Base-by-base conservation (phyloP, 2,113 vertebrate genomes). In the Semnornis frantzii region DNA sequence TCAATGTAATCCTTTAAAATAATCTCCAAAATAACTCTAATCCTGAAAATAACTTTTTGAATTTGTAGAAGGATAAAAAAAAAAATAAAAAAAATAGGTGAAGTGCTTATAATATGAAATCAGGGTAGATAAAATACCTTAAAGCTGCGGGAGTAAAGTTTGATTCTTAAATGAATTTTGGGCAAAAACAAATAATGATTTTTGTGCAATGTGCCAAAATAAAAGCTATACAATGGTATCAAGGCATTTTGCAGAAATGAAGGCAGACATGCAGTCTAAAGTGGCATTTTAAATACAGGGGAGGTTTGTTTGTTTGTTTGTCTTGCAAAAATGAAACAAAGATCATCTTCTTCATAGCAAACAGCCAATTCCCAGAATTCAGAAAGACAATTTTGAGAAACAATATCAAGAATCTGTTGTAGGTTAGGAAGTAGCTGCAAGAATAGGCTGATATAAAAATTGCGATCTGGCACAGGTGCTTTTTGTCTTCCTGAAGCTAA, bases 41-140 rank as follows among this genome's bases (percentile, higher is more conserved):
- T 94, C 85, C 85, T 92, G 77, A 76, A 96, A 95, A 95, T 82
- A 95, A 94, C 55, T 87, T 93, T 93, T 55, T 86, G 79, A 90
- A 93, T 94, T 82, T 91, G 68, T 85, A 54, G 30, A 88, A 93
- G n/a, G 72, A 86, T 94, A 46, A 39, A 54, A 65, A 20, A 90
- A 90, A 73, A 89, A 92, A 92, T 89, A 70, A 89, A 82, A 50
- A 30, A 31, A 52, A 93, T 94, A 92, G 24, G 8, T 84, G 42
- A 92, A 95, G 71, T 54, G 64, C 28, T 73, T 90, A 34, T 79
- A 82, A 66, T 33, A 71, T 8, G 85, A 92, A 92, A 79, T 52
- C 66, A 73, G 52, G 46, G 16, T 28, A 76, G 37, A 62, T 79
- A 88, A 82, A 93, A 76, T 84, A 84, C 5, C 4, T 31, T 76